These are phyloP conservation scores for Bathynomus jamesi DNA, from an alignment of 1,140 invertebrate genomes.

Conservation along the genomic window DNA sequence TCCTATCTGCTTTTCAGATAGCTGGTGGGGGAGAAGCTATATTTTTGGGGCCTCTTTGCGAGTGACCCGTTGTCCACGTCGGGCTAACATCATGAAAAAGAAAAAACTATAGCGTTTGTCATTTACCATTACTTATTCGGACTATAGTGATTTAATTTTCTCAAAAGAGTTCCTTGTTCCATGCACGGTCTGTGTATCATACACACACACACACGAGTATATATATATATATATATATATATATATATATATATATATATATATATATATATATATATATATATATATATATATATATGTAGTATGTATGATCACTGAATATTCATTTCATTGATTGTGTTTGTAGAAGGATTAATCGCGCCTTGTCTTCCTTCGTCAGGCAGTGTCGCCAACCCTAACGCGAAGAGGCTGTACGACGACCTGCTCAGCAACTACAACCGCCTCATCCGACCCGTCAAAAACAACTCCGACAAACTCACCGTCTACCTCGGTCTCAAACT, in stretches of 20 bases:
- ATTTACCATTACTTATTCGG: too few species aligned
- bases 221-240: not conserved
- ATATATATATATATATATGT: not conserved
- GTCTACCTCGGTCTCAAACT: slow-evolving; percentile 92
- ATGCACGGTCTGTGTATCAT: too few species aligned
- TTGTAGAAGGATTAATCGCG: too few species aligned
- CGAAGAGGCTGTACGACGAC: slow-evolving; percentile 89
- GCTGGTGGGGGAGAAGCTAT: too few species aligned
- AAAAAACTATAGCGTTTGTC: too few species aligned
- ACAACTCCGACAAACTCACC: slow-evolving; percentile 90
- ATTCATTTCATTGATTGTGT: too few species aligned
- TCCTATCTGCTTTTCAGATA: too few species aligned
- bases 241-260: not conserved
- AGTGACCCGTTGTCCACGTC: too few species aligned
- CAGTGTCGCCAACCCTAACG: slow-evolving; percentile 80
- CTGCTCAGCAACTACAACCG: slow-evolving; percentile 94
- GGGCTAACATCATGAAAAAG: too few species aligned
- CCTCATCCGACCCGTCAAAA: slow-evolving; percentile 90
- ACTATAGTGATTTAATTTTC: too few species aligned
- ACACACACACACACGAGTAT: not conserved
- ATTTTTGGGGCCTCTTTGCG: too few species aligned
- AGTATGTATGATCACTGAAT: not conserved
- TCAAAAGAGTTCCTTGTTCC: too few species aligned
- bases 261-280: slow-evolving; percentile 2
- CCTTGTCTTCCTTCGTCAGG: slow-evolving; percentile 41